Base-by-base conservation (phyloP, 92 coral and sea anemone genomes). In the Epizoanthus illoricatus region DNA sequence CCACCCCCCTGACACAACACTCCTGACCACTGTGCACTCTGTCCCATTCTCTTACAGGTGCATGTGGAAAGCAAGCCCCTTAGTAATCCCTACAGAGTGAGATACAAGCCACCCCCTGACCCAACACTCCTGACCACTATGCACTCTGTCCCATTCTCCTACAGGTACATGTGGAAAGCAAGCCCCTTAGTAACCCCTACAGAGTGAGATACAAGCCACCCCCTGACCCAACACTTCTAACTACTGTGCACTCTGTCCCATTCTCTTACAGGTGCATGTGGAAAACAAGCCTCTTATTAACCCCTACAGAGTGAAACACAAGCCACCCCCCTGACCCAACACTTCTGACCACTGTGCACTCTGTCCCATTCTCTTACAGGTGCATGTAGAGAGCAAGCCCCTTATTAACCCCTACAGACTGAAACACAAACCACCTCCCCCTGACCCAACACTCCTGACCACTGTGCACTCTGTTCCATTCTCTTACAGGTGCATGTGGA, bases 151-250 rank as follows among this genome's bases (percentile, higher is more conserved):
- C 99, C 99, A 73, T 52, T 61, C 28, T 42, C 43, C 1, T 28
- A 4, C 74, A 93, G 97, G 94, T 90, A 0, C 86, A 89, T 20
- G 55, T 94, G 40, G 95, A 89, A 83, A 89, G 89, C 75, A 91
- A 92, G 74, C 97, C 98, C 13, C 91, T 85, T 76, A 92, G 83
- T 47, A 96, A 96, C 75, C 99, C 96, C 21, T 96, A 93, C 78
- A 89, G 94, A 41, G 92, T 91, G 81, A 96, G 91, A 86, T 52
- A 84, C 83, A 91, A 92, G 74, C 98, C 89, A 20, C 90, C 83
- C 61, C 90, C 90, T 36, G 97, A 96, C 74, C 90, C 89, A 66
- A 92, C 97, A 33, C 86, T 93, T n/a, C 81, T 96, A 7, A 71
- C 57, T 15, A 88, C 98, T 40, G 85, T 93, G 9, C 99, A 21